These are phyloP conservation scores for Heliconius ismenius DNA, from an alignment of 2,888 invertebrate genomes.

Conservation along the genomic window DNA sequence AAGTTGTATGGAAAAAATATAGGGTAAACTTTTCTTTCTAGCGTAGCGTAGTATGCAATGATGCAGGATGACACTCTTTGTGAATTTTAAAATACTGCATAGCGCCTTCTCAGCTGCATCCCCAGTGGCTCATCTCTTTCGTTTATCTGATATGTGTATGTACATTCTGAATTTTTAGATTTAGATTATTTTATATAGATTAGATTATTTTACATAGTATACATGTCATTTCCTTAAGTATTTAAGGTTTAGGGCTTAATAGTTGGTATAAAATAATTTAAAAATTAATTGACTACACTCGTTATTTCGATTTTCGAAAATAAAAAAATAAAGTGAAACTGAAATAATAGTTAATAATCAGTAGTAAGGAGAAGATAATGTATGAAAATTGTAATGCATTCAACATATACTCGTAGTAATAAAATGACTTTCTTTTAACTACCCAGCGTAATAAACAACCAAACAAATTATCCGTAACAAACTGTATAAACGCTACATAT, in stretches of 20 bases:
- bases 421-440: slow-evolving; percentile 5
- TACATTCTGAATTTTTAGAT: neutral
- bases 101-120: slow-evolving; percentile 2
- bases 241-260: too few species aligned
- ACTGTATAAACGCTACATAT: slow-evolving; percentile 11
- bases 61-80: slow-evolving; percentile 16
- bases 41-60: neutral
- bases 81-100: slow-evolving; percentile 22
- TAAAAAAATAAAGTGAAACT: neutral
- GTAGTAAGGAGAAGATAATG: neutral
- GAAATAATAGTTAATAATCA: neutral
- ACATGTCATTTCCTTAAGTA: too few species aligned
- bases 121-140: neutral
- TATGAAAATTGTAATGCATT: neutral
- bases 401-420: neutral
- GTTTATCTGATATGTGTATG: neutral
- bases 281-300: too few species aligned
- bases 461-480: slow-evolving; percentile 22
- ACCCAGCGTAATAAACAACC: slow-evolving; percentile 1
- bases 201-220: too few species aligned
- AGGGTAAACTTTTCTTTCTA: neutral
- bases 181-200: too few species aligned
- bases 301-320: too few species aligned
- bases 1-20: neutral
- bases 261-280: too few species aligned